A percentile compares a stretch with the other conserved stretches of the same genome.
Evolutionary conservation across 1,140 invertebrate genomes (phyloP).

Genomic region (Aphis gossypii): DNA sequence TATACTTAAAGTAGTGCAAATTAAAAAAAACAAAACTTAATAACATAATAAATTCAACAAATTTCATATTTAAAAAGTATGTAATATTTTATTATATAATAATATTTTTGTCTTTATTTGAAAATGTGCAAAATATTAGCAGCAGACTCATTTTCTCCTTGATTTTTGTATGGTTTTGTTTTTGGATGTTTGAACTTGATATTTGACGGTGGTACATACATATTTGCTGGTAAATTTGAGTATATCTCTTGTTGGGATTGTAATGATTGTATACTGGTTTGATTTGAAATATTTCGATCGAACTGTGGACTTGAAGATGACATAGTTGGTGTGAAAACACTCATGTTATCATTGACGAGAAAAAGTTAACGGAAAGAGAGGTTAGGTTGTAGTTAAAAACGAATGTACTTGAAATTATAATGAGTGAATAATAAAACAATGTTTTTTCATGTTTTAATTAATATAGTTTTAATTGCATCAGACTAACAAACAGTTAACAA

Average conservation of each 20-base stretch:
- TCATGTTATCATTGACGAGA: too few species aligned
- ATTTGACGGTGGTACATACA: neutral
- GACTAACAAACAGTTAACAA: too few species aligned
- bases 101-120: neutral
- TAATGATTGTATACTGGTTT: slow-evolving; percentile 11
- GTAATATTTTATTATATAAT: neutral
- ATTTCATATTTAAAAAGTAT: neutral
- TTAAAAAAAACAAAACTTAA: slow-evolving; percentile 12
- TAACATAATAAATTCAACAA: slow-evolving; percentile 27
- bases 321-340: neutral
- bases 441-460: too few species aligned
- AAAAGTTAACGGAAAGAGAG: too few species aligned
- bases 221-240: neutral
- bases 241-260: neutral
- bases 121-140: slow-evolving; percentile 24
- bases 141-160: neutral
- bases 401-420: too few species aligned
- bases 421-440: too few species aligned
- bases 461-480: too few species aligned
- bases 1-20: neutral
- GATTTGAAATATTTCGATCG: slow-evolving; percentile 13
- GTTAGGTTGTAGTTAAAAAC: too few species aligned
- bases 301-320: slow-evolving; percentile 14
- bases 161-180: neutral
- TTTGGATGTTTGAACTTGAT: neutral